A percentile compares a stretch with the other conserved stretches of the same genome.
These are phyloP conservation scores for Agriopis marginaria DNA, from an alignment of 2,888 invertebrate species.

Conservation along the genomic window DNA sequence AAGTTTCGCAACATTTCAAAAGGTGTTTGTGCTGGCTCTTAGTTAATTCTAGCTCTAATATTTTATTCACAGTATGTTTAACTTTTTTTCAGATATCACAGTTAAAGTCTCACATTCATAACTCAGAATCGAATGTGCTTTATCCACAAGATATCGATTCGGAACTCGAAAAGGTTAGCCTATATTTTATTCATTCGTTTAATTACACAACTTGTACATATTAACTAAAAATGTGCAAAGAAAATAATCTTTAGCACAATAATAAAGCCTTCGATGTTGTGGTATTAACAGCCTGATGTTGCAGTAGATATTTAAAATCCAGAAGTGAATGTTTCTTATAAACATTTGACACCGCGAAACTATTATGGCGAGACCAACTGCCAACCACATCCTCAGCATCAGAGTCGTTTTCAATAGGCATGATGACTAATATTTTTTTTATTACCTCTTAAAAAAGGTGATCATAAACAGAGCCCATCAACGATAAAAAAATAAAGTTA, in stretches of 20 bases:
- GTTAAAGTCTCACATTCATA: slow-evolving; percentile 84
- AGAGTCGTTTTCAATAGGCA: too few species aligned
- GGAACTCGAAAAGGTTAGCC: slow-evolving; percentile 81
- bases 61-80: not conserved
- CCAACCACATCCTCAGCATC: too few species aligned
- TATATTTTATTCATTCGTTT: slow-evolving; percentile 3
- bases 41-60: too few species aligned
- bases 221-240: not conserved
- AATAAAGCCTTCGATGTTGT: slow-evolving; percentile 36
- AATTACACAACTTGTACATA: not conserved
- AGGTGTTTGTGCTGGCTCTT: too few species aligned
- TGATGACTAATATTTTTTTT: too few species aligned
- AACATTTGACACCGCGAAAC: not conserved
- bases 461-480: too few species aligned
- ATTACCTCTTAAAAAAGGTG: too few species aligned
- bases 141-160: slow-evolving; percentile 86
- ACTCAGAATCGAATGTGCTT: slow-evolving; percentile 75
- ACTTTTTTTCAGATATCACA: slow-evolving; percentile 75
- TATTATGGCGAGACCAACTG: too few species aligned
- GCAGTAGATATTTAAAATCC: slow-evolving; percentile 8
- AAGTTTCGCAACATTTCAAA: too few species aligned
- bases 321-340: not conserved
- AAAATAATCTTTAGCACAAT: slow-evolving; percentile 1
- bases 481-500: too few species aligned
- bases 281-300: slow-evolving; percentile 31